phyloP scores from a whole-genome alignment of 2,113 vertebrate species.

The Xiphias gladius region DNA sequence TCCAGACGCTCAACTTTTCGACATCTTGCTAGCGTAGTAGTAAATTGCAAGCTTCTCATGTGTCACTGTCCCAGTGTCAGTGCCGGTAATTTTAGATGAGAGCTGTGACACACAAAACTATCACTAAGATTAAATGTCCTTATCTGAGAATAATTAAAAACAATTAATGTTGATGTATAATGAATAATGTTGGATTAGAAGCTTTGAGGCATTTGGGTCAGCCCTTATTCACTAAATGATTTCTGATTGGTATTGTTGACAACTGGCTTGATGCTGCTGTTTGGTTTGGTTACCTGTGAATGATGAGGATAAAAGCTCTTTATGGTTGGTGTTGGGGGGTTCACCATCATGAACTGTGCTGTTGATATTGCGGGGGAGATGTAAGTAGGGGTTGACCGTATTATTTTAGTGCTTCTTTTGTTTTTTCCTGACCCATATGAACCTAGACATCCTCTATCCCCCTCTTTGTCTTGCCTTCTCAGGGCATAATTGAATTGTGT shows the following conservation, averaged over 20 bases:
- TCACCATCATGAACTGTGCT: background rate
- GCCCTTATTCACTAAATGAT: background rate
- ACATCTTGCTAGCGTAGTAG: too few relatives aligned
- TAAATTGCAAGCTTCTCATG: too few relatives aligned
- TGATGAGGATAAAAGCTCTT: background rate
- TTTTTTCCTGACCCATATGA: background rate
- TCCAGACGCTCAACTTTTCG: too few relatives aligned
- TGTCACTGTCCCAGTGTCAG: too few relatives aligned
- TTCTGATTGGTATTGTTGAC: background rate
- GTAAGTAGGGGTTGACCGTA: background rate
- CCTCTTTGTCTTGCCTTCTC: background rate
- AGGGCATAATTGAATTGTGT: background rate
- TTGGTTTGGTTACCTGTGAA: background rate
- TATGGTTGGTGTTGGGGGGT: background rate
- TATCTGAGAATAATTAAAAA: too few relatives aligned
- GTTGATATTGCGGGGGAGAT: background rate
- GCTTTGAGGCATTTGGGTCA: too few relatives aligned
- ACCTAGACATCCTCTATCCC: background rate
- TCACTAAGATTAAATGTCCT: too few relatives aligned
- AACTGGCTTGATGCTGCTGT: background rate
- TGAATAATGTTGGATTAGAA: too few relatives aligned
- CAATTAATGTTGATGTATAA: too few relatives aligned
- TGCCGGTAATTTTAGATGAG: too few relatives aligned
- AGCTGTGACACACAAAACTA: too few relatives aligned
- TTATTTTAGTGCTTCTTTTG: conserved; percentile 1